Evolutionary conservation across 2,888 invertebrate species (phyloP).

Genomic region (Atherix ibis): DNA sequence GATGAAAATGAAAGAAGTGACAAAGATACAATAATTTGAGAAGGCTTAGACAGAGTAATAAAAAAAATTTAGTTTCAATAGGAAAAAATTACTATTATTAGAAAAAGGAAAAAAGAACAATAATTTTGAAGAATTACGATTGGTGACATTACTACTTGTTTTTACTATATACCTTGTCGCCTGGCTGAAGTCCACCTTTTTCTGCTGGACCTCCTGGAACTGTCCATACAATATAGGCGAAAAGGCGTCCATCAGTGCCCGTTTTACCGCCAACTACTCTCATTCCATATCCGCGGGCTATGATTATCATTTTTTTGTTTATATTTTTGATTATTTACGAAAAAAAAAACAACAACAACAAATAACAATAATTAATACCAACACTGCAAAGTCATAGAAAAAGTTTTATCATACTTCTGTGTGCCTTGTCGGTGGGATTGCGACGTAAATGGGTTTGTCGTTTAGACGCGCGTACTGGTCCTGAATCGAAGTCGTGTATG

Average conservation of each 20-base stretch:
- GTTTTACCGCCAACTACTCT: slow-evolving; percentile 86
- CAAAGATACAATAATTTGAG: no score
- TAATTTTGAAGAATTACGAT: no score
- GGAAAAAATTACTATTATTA: no score
- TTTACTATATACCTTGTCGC: slow-evolving; percentile 68
- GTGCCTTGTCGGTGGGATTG: slow-evolving; percentile 70
- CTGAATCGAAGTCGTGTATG: slow-evolving; percentile 81
- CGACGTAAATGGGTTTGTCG: slow-evolving; percentile 57
- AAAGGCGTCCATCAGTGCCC: slow-evolving; percentile 68
- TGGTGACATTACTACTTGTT: no score
- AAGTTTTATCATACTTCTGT: slow-evolving; percentile 57
- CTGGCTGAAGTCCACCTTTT: slow-evolving; percentile 72
- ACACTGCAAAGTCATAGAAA: no score
- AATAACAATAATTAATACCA: no score
- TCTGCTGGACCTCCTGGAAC: slow-evolving; percentile 85
- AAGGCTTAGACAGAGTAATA: no score
- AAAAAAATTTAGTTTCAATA: no score
- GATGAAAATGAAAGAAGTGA: no score
- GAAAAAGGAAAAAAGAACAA: no score
- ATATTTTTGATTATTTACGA: no score
- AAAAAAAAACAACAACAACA: slow-evolving; percentile 10
- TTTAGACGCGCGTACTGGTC: slow-evolving; percentile 46
- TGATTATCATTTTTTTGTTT: no score
- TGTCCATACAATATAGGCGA: slow-evolving; percentile 84
- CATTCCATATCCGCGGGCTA: slow-evolving; percentile 87